These are phyloP conservation scores for Microchrysa polita DNA, from an alignment of 2,888 invertebrate species.

Conservation along the genomic window DNA sequence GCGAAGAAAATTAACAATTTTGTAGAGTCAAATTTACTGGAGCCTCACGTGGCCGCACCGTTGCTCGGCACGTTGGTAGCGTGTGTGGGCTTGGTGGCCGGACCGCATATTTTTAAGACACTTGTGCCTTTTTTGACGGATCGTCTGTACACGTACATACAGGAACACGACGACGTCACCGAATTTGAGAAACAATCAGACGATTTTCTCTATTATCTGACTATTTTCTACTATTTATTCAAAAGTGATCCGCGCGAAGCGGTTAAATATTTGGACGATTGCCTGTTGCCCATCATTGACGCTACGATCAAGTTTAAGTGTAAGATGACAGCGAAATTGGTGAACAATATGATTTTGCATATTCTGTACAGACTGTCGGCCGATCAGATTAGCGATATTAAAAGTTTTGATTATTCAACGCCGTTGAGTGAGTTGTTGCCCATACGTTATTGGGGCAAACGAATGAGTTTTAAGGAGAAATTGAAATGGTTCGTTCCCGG, in stretches of 20 bases:
- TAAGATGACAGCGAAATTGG: conserved; percentile 72
- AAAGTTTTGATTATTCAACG: conserved; percentile 71
- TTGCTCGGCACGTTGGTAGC: conserved; percentile 79
- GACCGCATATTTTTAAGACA: conserved; percentile 74
- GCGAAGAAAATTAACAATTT: conserved; percentile 80
- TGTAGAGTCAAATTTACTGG: conserved; percentile 78
- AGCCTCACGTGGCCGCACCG: conserved; percentile 84
- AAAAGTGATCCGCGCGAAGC: conserved; percentile 73
- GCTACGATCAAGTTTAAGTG: conserved; percentile 75
- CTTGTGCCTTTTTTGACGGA: conserved; percentile 79
- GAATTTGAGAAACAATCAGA: conserved; percentile 82
- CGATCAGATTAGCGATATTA: conserved; percentile 71
- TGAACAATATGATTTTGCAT: conserved; percentile 71
- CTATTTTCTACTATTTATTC: conserved; percentile 77
- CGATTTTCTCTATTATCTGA: conserved; percentile 79
- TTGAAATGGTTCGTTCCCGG: conserved; percentile 83
- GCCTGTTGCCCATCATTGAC: conserved; percentile 73
- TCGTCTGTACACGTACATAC: conserved; percentile 70
- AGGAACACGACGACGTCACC: conserved; percentile 73
- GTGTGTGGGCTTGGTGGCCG: conserved; percentile 72
- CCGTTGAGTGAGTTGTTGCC: conserved; percentile 77
- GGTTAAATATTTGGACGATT: conserved; percentile 71
- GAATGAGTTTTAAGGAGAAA: conserved; percentile 68
- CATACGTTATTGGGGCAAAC: conserved; percentile 80
- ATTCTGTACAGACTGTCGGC: conserved; percentile 70